Percentiles rank a stretch among this genome's conserved stretches.
phyloP scores from a whole-genome alignment of 2,113 vertebrate genomes.

The Hemiprocne comata region DNA sequence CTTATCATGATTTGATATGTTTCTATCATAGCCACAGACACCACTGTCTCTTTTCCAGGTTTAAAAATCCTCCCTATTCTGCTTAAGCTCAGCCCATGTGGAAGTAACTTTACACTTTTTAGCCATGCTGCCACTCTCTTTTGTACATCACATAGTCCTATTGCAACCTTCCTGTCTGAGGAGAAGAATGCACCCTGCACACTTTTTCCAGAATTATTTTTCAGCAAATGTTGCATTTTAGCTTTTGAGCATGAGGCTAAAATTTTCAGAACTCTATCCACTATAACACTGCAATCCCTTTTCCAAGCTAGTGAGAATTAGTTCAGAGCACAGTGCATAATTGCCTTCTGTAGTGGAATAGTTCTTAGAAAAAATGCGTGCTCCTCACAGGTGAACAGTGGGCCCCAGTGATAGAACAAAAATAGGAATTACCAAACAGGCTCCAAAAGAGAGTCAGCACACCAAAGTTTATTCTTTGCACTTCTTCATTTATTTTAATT shows the following conservation, averaged over 20 bases:
- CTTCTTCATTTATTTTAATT: background rate
- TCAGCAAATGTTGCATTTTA: background rate
- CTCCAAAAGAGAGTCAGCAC: background rate
- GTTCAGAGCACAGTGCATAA: background rate
- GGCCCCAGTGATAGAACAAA: background rate
- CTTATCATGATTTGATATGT: background rate
- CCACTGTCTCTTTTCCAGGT: background rate
- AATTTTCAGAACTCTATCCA: background rate
- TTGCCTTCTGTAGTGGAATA: background rate
- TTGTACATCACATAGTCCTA: background rate
- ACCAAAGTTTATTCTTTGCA: background rate
- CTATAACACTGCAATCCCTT: background rate
- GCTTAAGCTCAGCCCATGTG: background rate
- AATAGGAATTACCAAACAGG: background rate
- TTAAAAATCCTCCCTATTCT: background rate
- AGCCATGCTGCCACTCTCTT: background rate
- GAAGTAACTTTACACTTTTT: background rate
- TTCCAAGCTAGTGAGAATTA: background rate
- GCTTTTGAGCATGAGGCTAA: background rate
- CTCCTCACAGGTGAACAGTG: background rate
- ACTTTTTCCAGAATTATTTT: background rate
- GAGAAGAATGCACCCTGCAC: accelerated
- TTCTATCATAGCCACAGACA: background rate
- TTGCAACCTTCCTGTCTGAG: background rate
- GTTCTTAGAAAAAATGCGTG: accelerated